A percentile compares a stretch with the other conserved stretches of the same genome.
phyloP scores from a whole-genome alignment of 2,888 invertebrate genomes.

The Diogma glabrata region DNA sequence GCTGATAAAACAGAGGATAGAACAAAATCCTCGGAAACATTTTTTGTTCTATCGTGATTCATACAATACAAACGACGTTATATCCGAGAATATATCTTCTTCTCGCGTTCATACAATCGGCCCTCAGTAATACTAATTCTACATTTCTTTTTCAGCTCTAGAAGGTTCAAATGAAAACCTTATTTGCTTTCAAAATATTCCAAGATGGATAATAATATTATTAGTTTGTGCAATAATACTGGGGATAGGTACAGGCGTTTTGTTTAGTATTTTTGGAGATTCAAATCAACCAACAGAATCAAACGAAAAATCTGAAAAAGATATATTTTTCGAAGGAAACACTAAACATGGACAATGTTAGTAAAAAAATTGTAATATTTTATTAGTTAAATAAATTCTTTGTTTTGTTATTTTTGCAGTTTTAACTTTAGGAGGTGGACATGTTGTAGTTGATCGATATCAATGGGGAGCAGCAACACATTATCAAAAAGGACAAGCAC shows the following conservation, averaged over 20 bases:
- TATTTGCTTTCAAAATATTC: background rate
- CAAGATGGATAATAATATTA: background rate
- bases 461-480: background rate
- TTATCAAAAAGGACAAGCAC: background rate
- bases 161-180: too few relatives aligned
- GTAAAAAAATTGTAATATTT: background rate
- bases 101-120: too few relatives aligned
- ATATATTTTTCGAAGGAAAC: background rate
- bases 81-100: too few relatives aligned
- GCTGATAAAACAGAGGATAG: too few relatives aligned
- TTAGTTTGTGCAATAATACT: background rate
- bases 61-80: too few relatives aligned
- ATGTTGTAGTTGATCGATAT: conserved; percentile 2
- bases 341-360: too few relatives aligned
- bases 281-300: background rate
- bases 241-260: background rate
- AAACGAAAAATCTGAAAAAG: background rate
- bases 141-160: too few relatives aligned
- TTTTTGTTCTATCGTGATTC: too few relatives aligned
- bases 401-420: background rate
- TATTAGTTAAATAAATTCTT: too few relatives aligned
- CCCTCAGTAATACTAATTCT: too few relatives aligned
- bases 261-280: background rate
- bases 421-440: background rate
- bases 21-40: too few relatives aligned